phyloP scores from a whole-genome alignment of 2,888 invertebrate species.

The Acronicta psi region DNA sequence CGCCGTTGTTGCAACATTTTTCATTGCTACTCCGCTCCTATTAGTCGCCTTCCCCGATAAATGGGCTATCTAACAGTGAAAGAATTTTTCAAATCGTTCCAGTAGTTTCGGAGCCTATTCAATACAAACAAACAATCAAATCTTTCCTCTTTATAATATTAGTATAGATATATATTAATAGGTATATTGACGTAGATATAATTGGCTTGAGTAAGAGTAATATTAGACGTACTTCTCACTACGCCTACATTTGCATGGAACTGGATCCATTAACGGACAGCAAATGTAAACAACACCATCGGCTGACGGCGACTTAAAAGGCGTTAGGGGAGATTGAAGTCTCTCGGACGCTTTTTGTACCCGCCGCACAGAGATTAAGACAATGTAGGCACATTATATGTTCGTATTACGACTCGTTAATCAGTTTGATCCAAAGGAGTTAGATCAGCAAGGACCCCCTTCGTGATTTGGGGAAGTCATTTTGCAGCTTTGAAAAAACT shows the following conservation, averaged over 20 bases:
- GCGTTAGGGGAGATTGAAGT: slow-evolving; percentile 67
- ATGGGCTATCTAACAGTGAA: no score
- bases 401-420: slow-evolving; percentile 18
- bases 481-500: no score
- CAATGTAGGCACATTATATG: slow-evolving; percentile 54
- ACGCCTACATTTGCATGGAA: slow-evolving; percentile 66
- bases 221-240: slow-evolving; percentile 62
- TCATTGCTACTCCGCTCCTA: no score
- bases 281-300: slow-evolving; percentile 73
- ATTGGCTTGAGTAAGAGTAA: slow-evolving; percentile 54
- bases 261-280: slow-evolving; percentile 75
- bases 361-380: slow-evolving; percentile 64
- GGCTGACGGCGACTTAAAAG: slow-evolving; percentile 77
- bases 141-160: no score
- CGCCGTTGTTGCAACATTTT: no score
- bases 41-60: no score
- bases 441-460: no score
- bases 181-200: slow-evolving; percentile 39
- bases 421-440: no score
- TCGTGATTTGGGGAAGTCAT: no score
- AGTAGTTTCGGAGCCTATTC: no score
- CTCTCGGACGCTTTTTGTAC: slow-evolving; percentile 63
- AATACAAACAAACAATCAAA: no score
- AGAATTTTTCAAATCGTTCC: no score
- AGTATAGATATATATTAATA: background rate